Conservation (phyloP, 2,797 vertebrate species). For the Zalophus californianus region DNA sequence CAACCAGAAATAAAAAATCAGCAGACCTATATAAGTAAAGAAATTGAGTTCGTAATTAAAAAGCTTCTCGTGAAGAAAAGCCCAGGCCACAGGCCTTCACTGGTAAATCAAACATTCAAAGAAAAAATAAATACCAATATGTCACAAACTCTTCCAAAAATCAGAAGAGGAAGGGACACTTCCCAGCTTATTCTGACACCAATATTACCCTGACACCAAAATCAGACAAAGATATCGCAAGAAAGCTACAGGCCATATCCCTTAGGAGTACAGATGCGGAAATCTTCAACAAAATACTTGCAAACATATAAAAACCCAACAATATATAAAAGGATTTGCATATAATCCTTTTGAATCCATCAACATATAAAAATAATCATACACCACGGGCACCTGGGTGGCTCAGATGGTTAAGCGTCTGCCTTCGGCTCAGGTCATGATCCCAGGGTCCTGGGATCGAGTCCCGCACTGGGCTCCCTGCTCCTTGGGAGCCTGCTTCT, state of each 20-base stretch:
- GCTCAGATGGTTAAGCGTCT: too few relatives aligned
- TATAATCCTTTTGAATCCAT: not conserved
- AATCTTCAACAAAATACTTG: not conserved
- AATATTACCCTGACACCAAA: not conserved
- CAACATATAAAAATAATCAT: not conserved
- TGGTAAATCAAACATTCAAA: not conserved
- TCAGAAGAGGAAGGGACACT: not conserved
- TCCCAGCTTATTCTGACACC: not conserved
- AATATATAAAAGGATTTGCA: not conserved
- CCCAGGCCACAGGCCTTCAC: not conserved
- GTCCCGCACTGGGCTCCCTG: too few relatives aligned
- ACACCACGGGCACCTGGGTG: not conserved
- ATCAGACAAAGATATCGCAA: not conserved
- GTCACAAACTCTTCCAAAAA: slow-evolving; percentile 14
- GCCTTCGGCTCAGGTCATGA: too few relatives aligned
- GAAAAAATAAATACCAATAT: not conserved
- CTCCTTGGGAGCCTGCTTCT: too few relatives aligned
- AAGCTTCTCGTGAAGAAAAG: not conserved
- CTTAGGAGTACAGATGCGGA: not conserved
- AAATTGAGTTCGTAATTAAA: not conserved
- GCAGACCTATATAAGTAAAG: not conserved
- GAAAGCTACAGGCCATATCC: not conserved
- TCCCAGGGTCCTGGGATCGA: too few relatives aligned
- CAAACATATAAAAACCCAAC: not conserved
- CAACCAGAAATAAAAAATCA: not conserved